Conservation (phyloP, 2,113 vertebrate genomes). For the Pachyramphus minor region DNA sequence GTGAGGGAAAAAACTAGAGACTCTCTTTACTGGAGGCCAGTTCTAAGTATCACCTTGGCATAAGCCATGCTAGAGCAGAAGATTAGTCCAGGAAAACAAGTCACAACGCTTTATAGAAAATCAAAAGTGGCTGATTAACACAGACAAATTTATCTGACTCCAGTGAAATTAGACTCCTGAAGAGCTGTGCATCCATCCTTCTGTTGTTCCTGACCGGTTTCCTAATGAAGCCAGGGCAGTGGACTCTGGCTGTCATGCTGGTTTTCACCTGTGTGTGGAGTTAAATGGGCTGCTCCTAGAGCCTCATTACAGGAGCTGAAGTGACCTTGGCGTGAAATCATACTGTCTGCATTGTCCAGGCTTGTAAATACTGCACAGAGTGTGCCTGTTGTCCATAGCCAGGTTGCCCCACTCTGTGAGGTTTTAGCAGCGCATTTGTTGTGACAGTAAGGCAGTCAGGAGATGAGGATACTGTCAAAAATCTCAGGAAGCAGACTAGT, state of each 20-base stretch:
- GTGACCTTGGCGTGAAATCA: neutral
- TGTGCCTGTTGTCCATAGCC: accelerated
- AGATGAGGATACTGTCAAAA: constrained; percentile 18
- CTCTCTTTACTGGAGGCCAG: neutral
- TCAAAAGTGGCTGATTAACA: neutral
- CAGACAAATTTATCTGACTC: neutral
- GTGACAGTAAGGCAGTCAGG: neutral
- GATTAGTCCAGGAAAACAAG: neutral
- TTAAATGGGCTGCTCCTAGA: neutral
- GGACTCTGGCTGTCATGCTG: neutral
- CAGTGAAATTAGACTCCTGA: neutral
- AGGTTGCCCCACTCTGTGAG: neutral
- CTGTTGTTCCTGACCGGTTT: neutral
- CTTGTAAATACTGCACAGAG: neutral
- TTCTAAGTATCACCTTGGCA: neutral
- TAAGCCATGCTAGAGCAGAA: neutral
- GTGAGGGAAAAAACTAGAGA: neutral
- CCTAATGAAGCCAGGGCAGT: neutral
- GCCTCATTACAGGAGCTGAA: neutral
- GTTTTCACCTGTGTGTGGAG: neutral
- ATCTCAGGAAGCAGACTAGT: neutral
- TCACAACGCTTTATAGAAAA: neutral
- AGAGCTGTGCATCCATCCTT: neutral
- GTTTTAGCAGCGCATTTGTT: neutral
- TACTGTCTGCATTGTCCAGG: neutral